Conservation (phyloP, 2,113 vertebrate genomes). For the Anas platyrhynchos region DNA sequence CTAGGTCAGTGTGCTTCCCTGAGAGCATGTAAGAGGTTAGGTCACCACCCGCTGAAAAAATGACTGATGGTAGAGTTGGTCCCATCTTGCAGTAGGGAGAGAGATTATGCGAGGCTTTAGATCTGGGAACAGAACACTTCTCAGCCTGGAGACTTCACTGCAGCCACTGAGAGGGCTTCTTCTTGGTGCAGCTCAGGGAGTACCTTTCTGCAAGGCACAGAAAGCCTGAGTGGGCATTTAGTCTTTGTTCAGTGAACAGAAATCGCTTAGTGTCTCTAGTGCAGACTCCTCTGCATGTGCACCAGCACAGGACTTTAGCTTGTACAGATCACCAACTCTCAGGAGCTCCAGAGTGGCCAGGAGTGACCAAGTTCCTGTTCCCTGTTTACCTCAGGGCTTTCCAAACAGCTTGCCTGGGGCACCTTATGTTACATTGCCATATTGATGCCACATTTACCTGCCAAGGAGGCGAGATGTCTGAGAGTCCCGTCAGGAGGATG, state of each 20-base stretch:
- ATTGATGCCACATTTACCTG: neutral
- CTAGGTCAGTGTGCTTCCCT: neutral
- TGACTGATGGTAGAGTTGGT: neutral
- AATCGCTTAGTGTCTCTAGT: neutral
- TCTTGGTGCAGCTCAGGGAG: neutral
- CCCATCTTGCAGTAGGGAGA: neutral
- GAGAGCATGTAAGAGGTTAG: neutral
- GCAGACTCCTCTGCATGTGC: neutral
- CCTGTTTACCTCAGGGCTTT: neutral
- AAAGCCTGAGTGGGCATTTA: neutral
- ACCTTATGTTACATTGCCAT: neutral
- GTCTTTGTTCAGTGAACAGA: neutral
- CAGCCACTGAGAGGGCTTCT: neutral
- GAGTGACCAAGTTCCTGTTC: neutral
- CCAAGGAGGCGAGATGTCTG: neutral
- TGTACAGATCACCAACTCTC: neutral
- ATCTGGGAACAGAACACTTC: neutral
- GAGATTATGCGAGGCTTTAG: neutral
- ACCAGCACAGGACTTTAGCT: neutral
- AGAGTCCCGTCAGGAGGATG: neutral
- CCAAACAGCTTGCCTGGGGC: neutral
- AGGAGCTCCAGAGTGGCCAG: neutral
- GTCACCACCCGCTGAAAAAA: neutral
- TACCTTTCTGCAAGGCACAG: neutral
- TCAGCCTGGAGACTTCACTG: neutral